Base-by-base conservation (phyloP, 2,113 vertebrate species). In the Telmatochromis sp. region DNA sequence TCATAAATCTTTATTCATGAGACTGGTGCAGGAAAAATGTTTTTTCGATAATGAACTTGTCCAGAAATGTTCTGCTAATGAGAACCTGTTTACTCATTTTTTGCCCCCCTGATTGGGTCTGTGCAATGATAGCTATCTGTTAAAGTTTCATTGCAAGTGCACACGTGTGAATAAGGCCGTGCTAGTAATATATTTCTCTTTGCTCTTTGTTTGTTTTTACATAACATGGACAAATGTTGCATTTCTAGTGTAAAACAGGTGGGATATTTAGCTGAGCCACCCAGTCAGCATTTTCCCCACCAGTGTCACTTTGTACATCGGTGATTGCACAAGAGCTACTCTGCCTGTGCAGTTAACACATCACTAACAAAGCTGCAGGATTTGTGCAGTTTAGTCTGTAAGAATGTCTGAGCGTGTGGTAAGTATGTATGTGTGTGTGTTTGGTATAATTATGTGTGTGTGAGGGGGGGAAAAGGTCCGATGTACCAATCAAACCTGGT, bases 401-500 rank as follows among this genome's bases (percentile, higher is more conserved):
- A 58, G 84, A 53, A 60, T 89, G 78, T 81, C 79, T 55, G 85
- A 80, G 86, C 45, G 79, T 85, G 57, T n/a, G 84, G 10, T 71
- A 14, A 14, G 65, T 26, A 79, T 82, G 75, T 82, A 31, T 1
- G 54, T 6, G 83, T 78, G 73, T 84, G 73, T 90, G 9, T 68
- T 5, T 84, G 89, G 40, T 31, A 87, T 57, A 58, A 50, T 31
- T 83, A 63, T 86, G 26, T 26, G 89, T 80, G 75, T 57, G 68
- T 86, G 89, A 80, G 89, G 55, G 9, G 26, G 54, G 55, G 31
- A 0, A 19, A 58, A 81, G 71, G 73, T 71, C 81, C 35, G 33
- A 60, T 90, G 75, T 92, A 57, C 53, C 60, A 86, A 63, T 83
- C 78, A 85, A 85, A 91, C 58, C 90, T 88, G 93, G 82, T 91